Evolutionary conservation across 2,797 vertebrate species (phyloP).

Genomic region (Xenopus petersii): DNA sequence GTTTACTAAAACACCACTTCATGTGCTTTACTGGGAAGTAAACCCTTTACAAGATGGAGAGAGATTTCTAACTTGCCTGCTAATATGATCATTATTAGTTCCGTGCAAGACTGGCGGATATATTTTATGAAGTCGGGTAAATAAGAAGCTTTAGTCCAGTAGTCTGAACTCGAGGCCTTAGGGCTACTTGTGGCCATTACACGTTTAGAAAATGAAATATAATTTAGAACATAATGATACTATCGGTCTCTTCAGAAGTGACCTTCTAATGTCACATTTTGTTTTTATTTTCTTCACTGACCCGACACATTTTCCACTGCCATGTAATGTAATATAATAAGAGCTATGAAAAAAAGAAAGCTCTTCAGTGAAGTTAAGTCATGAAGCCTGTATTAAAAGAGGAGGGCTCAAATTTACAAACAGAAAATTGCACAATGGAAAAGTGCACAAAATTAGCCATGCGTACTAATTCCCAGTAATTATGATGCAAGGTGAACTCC

Average conservation of each 20-base stretch:
- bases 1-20: no score
- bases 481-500: constrained; percentile 81
- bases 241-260: constrained; percentile 17
- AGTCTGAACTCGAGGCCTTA: no score
- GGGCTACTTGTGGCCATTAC: constrained; percentile 18
- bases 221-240: constrained; percentile 32
- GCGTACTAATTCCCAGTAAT: constrained; percentile 82
- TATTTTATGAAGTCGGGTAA: no score
- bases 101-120: no score
- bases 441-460: constrained; percentile 73
- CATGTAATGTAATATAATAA: constrained; percentile 51
- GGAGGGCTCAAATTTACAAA: constrained; percentile 64
- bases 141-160: no score
- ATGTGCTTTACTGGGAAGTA: no score
- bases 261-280: constrained; percentile 17
- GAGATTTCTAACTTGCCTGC: no score
- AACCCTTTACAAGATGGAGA: no score
- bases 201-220: constrained; percentile 22
- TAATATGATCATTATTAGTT: no score
- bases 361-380: constrained; percentile 49
- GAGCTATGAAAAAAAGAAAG: constrained; percentile 47
- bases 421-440: constrained; percentile 69
- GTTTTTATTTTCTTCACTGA: constrained; percentile 40
- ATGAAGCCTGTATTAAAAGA: constrained; percentile 49
- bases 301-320: constrained; percentile 44